Evolutionary conservation across 2,797 vertebrate species (phyloP).

Genomic region (Parambassis ranga): DNA sequence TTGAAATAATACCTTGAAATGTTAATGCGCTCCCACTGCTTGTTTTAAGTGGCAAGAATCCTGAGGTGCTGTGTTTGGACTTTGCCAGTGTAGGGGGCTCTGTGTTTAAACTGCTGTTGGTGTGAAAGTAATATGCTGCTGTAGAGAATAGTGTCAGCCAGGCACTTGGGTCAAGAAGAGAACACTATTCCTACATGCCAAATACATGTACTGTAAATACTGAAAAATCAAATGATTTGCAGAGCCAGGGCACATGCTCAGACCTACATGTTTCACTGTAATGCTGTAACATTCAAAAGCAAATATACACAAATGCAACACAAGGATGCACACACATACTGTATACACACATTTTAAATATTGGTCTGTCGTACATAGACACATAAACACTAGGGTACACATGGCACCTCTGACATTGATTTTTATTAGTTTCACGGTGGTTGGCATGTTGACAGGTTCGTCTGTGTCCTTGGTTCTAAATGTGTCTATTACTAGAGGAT

Average conservation of each 20-base stretch:
- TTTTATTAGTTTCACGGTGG: slow-evolving; percentile 39
- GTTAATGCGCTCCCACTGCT: slow-evolving; percentile 68
- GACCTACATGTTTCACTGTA: neutral
- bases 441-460: slow-evolving; percentile 43
- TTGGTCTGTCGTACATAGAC: neutral
- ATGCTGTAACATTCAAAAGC: too few relatives aligned
- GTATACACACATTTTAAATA: neutral
- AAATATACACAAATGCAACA: neutral
- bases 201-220: too few relatives aligned
- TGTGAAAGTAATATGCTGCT: slow-evolving; percentile 48
- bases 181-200: slow-evolving; percentile 45
- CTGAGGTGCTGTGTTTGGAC: slow-evolving; percentile 61
- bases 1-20: slow-evolving; percentile 78
- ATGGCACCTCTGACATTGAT: slow-evolving; percentile 27
- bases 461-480: slow-evolving; percentile 31
- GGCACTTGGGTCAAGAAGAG: slow-evolving; percentile 38
- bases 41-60: slow-evolving; percentile 70
- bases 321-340: neutral
- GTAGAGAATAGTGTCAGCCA: slow-evolving; percentile 38
- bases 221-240: neutral
- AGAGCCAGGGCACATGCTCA: neutral
- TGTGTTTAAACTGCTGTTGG: slow-evolving; percentile 45
- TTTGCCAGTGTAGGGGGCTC: slow-evolving; percentile 9
- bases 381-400: neutral
- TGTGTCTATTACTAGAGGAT: slow-evolving; percentile 50